These are phyloP conservation scores for Nasua narica DNA, from an alignment of 2,797 vertebrate species.

Conservation along the genomic window DNA sequence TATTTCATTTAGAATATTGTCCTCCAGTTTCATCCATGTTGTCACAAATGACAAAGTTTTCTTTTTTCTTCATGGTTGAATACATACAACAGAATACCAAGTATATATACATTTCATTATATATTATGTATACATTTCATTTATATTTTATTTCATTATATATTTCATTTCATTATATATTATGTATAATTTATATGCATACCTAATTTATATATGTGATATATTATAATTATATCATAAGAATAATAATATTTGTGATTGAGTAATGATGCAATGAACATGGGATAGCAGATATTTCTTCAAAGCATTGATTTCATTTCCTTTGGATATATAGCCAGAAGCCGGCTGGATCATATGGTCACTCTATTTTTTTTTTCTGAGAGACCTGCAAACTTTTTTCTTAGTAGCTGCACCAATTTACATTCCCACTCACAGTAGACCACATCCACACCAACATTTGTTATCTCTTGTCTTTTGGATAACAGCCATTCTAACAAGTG, in stretches of 20 bases:
- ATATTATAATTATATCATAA: background rate
- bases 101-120: background rate
- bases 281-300: background rate
- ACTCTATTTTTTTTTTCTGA: background rate
- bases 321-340: background rate
- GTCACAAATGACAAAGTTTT: background rate
- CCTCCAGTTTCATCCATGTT: background rate
- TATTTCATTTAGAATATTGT: background rate
- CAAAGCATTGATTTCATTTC: background rate
- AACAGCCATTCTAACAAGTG: background rate
- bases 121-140: background rate
- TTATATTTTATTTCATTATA: background rate
- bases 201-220: background rate
- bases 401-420: background rate
- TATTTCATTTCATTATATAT: background rate
- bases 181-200: background rate
- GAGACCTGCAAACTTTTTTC: background rate
- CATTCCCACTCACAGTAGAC: background rate
- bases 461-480: background rate
- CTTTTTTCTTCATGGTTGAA: background rate
- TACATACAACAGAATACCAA: background rate
- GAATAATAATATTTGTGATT: background rate
- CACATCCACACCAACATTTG: background rate
- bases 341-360: background rate
- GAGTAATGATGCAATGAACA: background rate